Percentiles rank a stretch among this genome's conserved stretches.
Conservation (phyloP, 2,797 vertebrate species). For the Cheirogaleus major region DNA sequence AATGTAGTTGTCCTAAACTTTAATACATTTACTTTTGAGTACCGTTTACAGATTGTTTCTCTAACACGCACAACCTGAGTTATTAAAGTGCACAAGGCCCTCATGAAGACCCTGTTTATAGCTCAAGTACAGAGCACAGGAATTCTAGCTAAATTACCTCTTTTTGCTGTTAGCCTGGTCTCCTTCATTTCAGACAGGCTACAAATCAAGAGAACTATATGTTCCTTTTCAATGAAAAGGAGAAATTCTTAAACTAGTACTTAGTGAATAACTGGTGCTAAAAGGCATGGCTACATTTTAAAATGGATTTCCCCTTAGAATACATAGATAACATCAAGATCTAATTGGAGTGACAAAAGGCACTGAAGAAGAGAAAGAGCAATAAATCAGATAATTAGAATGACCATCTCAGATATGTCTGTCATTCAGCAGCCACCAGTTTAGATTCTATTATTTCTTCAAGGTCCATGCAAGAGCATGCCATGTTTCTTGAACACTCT, state of each 20-base stretch:
- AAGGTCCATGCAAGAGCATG: neutral
- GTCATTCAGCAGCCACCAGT: neutral
- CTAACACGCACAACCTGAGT: constrained; percentile 67
- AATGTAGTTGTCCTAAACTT: constrained; percentile 78
- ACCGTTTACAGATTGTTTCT: constrained; percentile 76
- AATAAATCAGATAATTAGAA: constrained; percentile 22
- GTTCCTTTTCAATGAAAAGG: constrained; percentile 44
- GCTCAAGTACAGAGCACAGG: constrained; percentile 76
- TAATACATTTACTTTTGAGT: constrained; percentile 80
- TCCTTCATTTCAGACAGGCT: constrained; percentile 47
- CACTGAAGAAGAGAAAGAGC: neutral
- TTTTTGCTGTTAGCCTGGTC: constrained; percentile 55
- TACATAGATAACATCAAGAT: constrained; percentile 11
- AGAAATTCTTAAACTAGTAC: constrained; percentile 54
- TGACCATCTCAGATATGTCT: neutral
- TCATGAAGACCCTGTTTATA: constrained; percentile 63
- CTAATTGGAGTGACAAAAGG: constrained; percentile 6
- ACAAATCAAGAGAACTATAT: constrained; percentile 38
- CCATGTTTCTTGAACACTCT: neutral
- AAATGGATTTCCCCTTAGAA: constrained; percentile 26
- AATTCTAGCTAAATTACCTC: constrained; percentile 78
- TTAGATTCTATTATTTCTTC: constrained; percentile 11
- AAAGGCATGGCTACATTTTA: neutral
- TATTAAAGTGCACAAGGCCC: constrained; percentile 75
- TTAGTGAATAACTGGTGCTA: constrained; percentile 19